These are phyloP conservation scores for Maniola hyperantus DNA, from an alignment of 2,888 invertebrate genomes.

Conservation along the genomic window DNA sequence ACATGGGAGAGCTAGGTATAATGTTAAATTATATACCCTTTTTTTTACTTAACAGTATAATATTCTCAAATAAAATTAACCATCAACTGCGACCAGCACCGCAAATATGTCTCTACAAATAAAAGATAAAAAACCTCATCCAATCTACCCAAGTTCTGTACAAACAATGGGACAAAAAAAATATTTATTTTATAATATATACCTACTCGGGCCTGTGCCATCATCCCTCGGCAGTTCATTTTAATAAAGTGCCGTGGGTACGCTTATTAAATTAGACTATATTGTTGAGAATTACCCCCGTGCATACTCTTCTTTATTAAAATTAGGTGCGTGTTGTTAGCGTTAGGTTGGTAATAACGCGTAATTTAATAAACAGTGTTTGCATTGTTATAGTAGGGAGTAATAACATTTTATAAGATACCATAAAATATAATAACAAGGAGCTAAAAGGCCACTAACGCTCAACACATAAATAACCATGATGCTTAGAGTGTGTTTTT, in stretches of 20 bases:
- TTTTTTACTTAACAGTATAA: neutral
- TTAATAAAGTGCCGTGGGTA: slow-evolving; percentile 32
- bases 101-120: slow-evolving; percentile 15
- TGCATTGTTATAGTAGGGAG: slow-evolving; percentile 1
- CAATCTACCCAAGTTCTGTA: slow-evolving; percentile 25
- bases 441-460: neutral
- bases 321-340: slow-evolving; percentile 32
- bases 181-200: slow-evolving; percentile 35
- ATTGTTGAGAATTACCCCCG: slow-evolving; percentile 26
- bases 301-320: slow-evolving; percentile 35
- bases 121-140: slow-evolving; percentile 19
- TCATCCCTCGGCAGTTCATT: slow-evolving; percentile 32
- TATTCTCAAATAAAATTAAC: neutral
- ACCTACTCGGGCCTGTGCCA: slow-evolving; percentile 18
- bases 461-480: neutral
- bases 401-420: slow-evolving; percentile 10
- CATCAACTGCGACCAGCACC: neutral
- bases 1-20: too few species aligned
- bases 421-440: neutral
- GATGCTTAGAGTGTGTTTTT: neutral
- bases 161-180: slow-evolving; percentile 30
- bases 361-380: slow-evolving; percentile 25
- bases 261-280: slow-evolving; percentile 38
- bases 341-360: slow-evolving; percentile 21
- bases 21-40: too few species aligned